phyloP scores from a whole-genome alignment of 2,888 invertebrate species.

The Thymelicus acteon region DNA sequence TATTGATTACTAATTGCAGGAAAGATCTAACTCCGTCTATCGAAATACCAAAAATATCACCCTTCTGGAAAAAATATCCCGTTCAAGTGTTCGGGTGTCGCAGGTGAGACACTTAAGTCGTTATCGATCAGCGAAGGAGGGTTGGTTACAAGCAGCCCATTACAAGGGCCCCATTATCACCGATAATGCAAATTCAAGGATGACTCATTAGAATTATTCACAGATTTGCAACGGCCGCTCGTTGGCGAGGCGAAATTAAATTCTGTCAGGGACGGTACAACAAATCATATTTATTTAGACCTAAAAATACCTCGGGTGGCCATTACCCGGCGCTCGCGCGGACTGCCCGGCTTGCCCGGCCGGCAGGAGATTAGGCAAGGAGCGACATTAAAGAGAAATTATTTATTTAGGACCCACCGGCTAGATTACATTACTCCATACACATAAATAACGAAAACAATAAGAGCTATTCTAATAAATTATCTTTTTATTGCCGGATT shows the following conservation, averaged over 20 bases:
- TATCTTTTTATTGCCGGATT: constrained; percentile 85
- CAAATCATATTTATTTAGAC: constrained; percentile 85
- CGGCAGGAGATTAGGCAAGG: constrained; percentile 83
- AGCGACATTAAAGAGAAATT: constrained; percentile 84
- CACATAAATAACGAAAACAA: constrained; percentile 85
- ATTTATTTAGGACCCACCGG: constrained; percentile 83
- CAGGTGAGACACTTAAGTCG: constrained; percentile 23
- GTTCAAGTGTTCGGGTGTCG: background rate
- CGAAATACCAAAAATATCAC: background rate
- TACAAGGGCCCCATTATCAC: constrained; percentile 45
- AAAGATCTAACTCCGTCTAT: background rate
- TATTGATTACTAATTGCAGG: too few relatives aligned
- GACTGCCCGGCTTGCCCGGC: constrained; percentile 69
- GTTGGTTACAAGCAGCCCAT: constrained; percentile 14
- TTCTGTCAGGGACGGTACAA: constrained; percentile 80
- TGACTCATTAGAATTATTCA: constrained; percentile 79
- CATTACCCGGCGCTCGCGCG: constrained; percentile 77
- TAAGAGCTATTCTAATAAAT: constrained; percentile 85
- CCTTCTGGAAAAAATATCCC: background rate
- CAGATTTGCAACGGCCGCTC: constrained; percentile 73
- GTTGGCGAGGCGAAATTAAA: constrained; percentile 76
- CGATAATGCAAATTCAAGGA: constrained; percentile 58
- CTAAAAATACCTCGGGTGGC: constrained; percentile 84
- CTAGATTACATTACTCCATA: constrained; percentile 85
- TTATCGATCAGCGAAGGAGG: constrained; percentile 24